phyloP scores from a whole-genome alignment of 2,888 invertebrate species.

The Agonum fuliginosum region DNA sequence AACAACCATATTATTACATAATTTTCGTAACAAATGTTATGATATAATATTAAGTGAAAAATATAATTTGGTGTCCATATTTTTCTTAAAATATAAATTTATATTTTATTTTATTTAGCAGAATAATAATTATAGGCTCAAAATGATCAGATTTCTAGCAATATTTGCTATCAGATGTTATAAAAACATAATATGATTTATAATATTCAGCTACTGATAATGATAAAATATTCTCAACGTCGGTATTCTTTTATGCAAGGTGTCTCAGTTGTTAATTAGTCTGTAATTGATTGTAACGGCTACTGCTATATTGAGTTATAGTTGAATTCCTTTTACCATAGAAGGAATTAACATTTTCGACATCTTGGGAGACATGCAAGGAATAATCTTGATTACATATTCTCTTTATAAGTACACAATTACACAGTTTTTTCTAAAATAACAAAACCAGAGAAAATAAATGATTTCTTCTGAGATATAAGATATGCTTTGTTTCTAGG shows the following conservation, averaged over 20 bases:
- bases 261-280: conserved; percentile 15
- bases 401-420: conserved; percentile 18
- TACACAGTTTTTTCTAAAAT: conserved; percentile 12
- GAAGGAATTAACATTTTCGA: conserved; percentile 18
- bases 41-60: too few species aligned
- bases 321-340: conserved; percentile 19
- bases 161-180: too few species aligned
- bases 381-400: conserved; percentile 8
- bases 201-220: too few species aligned
- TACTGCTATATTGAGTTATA: conserved; percentile 29
- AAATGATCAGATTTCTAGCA: too few species aligned
- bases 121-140: too few species aligned
- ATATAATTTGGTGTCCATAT: too few species aligned
- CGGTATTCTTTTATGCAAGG: not conserved
- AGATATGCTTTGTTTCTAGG: conserved; percentile 25
- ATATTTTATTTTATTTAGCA: too few species aligned
- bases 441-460: conserved; percentile 18
- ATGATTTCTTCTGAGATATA: conserved; percentile 1
- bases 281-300: conserved; percentile 14
- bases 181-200: too few species aligned
- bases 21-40: too few species aligned
- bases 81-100: too few species aligned
- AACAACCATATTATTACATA: too few species aligned
- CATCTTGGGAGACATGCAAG: conserved; percentile 12
- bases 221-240: not conserved